phyloP scores from a whole-genome alignment of 2,113 vertebrate genomes.

The Drymodes brunneopygia region DNA sequence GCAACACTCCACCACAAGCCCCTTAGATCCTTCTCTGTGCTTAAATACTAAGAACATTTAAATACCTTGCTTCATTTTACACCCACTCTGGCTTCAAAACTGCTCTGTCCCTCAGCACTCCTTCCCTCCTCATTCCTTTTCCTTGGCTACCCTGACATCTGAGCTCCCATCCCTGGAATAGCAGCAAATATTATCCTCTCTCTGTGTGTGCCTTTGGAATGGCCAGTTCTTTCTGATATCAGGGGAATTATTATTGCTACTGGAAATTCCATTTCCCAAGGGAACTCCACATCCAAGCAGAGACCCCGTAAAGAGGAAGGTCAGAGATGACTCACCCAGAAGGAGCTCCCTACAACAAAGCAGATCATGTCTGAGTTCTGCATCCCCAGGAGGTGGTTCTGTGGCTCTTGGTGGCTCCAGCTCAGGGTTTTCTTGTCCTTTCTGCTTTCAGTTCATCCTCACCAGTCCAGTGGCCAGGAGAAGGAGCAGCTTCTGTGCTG shows the following conservation, averaged over 20 bases:
- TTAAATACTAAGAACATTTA: neutral
- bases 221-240: neutral
- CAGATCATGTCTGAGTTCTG: neutral
- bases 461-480: neutral
- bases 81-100: neutral
- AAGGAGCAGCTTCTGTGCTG: neutral
- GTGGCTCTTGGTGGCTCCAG: neutral
- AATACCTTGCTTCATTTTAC: neutral
- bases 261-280: neutral
- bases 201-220: neutral
- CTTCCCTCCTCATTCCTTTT: neutral
- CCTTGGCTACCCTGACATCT: neutral
- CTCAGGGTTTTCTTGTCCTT: neutral
- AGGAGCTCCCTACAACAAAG: conserved; percentile 22
- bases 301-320: neutral
- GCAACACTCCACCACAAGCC: neutral
- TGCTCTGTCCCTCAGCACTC: neutral
- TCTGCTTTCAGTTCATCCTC: neutral
- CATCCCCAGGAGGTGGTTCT: neutral
- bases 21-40: neutral
- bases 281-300: neutral
- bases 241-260: neutral
- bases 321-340: conserved; percentile 58
- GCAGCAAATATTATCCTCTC: neutral
- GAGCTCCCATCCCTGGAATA: neutral